phyloP scores from a whole-genome alignment of 2,113 vertebrate genomes.

The Pongo abelii region DNA sequence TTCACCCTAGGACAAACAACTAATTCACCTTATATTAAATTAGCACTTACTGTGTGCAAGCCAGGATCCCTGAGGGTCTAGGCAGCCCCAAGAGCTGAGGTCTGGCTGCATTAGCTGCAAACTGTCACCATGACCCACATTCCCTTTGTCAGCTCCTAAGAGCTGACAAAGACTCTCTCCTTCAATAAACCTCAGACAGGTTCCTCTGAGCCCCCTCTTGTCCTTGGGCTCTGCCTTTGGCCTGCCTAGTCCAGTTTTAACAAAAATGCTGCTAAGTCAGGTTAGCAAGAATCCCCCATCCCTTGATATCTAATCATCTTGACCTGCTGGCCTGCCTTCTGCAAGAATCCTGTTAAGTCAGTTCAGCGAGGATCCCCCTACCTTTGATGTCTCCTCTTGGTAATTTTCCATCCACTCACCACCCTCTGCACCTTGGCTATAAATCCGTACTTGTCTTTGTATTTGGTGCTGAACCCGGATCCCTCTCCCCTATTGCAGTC shows the following conservation, averaged over 20 bases:
- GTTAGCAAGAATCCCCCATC: not conserved
- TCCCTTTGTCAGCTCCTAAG: not conserved
- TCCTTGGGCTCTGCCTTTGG: not conserved
- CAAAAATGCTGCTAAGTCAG: not conserved
- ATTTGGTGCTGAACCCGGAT: not conserved
- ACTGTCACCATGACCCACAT: not conserved
- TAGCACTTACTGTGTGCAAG: not conserved
- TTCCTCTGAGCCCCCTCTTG: not conserved
- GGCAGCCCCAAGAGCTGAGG: not conserved
- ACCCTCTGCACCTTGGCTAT: not conserved
- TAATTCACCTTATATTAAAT: not conserved
- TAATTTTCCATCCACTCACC: not conserved
- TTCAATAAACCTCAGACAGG: not conserved
- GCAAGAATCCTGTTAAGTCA: not conserved
- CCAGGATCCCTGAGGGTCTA: not conserved
- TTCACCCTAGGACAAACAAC: not conserved
- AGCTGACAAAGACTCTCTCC: not conserved
- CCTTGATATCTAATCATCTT: not conserved
- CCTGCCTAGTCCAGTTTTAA: not conserved
- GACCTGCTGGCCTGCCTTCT: not conserved
- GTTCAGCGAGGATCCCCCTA: not conserved
- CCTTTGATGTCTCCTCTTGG: not conserved
- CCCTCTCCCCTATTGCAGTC: not conserved
- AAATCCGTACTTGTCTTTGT: not conserved
- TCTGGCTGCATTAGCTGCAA: no score